phyloP scores from a whole-genome alignment of 2,113 vertebrate species.

The Nibea coibor region DNA sequence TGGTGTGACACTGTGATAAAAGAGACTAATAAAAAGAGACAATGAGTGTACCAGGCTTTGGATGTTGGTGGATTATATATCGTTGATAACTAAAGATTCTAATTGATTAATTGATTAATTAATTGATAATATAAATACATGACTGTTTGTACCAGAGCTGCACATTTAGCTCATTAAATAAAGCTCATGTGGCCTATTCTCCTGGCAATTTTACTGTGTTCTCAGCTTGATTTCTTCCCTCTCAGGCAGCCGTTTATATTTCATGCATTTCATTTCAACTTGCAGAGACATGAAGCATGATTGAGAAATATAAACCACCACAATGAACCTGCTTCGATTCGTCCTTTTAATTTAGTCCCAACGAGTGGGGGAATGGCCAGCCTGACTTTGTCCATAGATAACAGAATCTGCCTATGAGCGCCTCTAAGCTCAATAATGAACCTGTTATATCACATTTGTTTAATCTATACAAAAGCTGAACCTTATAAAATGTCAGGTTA shows the following conservation, averaged over 20 bases:
- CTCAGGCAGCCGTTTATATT: neutral
- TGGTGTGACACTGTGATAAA: constrained; percentile 22
- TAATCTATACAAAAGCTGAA: too few relatives aligned
- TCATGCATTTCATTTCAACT: neutral
- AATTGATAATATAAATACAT: neutral
- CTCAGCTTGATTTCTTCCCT: neutral
- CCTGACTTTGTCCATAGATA: too few relatives aligned
- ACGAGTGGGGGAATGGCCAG: too few relatives aligned
- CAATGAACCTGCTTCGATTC: neutral
- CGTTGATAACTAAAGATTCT: neutral
- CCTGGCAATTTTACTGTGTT: neutral
- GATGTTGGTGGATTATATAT: neutral
- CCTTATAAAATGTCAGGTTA: too few relatives aligned
- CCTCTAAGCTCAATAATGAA: neutral
- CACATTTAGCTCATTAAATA: neutral
- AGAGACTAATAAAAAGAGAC: constrained; percentile 1
- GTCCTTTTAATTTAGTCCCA: too few relatives aligned
- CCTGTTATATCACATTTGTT: neutral
- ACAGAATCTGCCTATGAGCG: neutral
- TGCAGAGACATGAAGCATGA: neutral
- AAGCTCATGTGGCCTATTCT: neutral
- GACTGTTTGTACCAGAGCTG: neutral
- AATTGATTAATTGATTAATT: neutral
- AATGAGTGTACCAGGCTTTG: neutral
- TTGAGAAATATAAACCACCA: neutral